Percentiles rank a stretch among this genome's conserved stretches.
Conservation (phyloP, 2,113 vertebrate genomes). For the Cepphus grylle region DNA sequence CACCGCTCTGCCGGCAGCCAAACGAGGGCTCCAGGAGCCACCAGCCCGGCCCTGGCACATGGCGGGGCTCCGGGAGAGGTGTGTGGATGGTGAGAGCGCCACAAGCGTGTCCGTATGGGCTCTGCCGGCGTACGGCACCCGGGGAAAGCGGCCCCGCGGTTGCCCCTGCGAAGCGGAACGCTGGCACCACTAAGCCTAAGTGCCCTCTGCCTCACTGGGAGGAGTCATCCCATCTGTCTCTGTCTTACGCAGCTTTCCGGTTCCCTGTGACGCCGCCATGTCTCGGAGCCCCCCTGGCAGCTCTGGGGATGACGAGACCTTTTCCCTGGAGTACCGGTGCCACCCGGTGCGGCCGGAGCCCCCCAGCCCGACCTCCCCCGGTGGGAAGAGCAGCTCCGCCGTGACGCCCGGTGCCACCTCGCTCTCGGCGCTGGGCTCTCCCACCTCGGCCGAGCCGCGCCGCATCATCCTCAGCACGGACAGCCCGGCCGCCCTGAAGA, state of each 20-base stretch:
- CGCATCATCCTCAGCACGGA: conserved; percentile 83
- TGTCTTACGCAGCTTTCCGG: neutral
- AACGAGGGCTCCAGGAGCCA: accelerated
- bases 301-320: conserved; percentile 57
- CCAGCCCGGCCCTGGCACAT: neutral
- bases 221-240: neutral
- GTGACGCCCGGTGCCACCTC: neutral
- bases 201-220: neutral
- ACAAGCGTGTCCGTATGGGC: accelerated
- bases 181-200: accelerated
- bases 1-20: neutral
- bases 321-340: conserved; percentile 73
- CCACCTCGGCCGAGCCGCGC: neutral
- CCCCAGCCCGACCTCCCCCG: accelerated
- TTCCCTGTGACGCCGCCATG: neutral
- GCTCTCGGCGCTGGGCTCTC: neutral
- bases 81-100: accelerated
- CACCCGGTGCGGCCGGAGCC: conserved; percentile 30
- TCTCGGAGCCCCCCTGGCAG: neutral
- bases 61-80: accelerated
- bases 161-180: accelerated
- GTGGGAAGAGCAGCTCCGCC: neutral
- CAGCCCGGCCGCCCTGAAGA: conserved; percentile 77
- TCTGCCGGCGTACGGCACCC: accelerated
- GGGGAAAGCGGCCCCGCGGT: accelerated